phyloP scores from a whole-genome alignment of 2,797 vertebrate genomes.

The Ceryle rudis region DNA sequence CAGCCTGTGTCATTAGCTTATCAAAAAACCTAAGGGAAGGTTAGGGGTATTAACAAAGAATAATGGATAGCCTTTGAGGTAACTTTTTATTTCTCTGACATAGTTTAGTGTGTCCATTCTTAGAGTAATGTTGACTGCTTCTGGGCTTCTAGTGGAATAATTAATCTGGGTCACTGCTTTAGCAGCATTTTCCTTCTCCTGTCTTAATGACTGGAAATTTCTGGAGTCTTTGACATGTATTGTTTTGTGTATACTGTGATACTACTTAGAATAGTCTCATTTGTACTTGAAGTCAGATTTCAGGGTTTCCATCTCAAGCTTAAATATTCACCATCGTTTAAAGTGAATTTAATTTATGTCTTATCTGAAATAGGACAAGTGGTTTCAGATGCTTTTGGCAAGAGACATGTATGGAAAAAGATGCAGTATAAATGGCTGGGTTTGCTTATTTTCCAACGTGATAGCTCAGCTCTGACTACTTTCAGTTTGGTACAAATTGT shows the following conservation, averaged over 20 bases:
- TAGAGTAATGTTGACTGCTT: not conserved
- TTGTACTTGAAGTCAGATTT: conserved; percentile 24
- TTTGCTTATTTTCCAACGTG: not conserved
- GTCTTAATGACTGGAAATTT: not conserved
- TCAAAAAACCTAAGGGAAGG: not conserved
- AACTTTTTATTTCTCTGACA: not conserved
- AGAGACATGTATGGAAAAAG: not conserved
- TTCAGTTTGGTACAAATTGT: not conserved
- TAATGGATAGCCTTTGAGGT: conserved; percentile 2
- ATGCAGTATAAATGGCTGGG: not conserved
- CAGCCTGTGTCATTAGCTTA: conserved; percentile 3
- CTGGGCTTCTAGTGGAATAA: conserved; percentile 23
- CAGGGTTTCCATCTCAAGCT: not conserved
- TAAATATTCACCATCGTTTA: not conserved
- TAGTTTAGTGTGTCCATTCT: not conserved
- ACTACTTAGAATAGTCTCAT: not conserved
- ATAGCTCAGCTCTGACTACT: not conserved
- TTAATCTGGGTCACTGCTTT: conserved; percentile 4
- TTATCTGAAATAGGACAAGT: not conserved
- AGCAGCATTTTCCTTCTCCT: not conserved
- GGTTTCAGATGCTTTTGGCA: not conserved
- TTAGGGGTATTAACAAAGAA: conserved; percentile 14
- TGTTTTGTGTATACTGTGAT: not conserved
- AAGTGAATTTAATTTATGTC: not conserved
- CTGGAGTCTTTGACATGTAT: not conserved